Percentiles rank a stretch among this genome's conserved stretches.
Evolutionary conservation across 2,113 vertebrate genomes (phyloP).

Genomic region (Leucosticte australis): DNA sequence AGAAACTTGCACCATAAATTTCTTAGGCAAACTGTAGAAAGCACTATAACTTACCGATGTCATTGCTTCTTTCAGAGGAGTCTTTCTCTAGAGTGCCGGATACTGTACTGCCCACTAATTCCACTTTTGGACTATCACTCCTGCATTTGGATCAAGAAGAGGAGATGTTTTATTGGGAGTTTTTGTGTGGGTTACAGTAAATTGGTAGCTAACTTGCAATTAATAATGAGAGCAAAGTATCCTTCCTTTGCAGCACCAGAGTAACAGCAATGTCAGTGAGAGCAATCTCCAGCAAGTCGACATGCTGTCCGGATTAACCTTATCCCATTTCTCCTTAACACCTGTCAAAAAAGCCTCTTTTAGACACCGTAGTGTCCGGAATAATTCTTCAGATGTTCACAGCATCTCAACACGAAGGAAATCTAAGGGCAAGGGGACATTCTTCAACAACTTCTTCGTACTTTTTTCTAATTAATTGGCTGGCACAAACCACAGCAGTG

Average conservation of each 20-base stretch:
- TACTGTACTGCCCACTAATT: constrained; percentile 77
- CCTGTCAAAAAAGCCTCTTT: constrained; percentile 71
- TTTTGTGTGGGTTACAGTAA: constrained; percentile 3
- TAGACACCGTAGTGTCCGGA: constrained; percentile 26
- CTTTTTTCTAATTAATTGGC: background rate
- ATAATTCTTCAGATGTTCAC: constrained; percentile 47
- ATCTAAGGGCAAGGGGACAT: background rate
- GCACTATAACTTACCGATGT: constrained; percentile 84
- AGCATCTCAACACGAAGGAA: constrained; percentile 38
- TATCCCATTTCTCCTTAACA: constrained; percentile 69
- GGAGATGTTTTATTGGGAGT: constrained; percentile 18
- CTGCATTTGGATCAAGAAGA: constrained; percentile 81
- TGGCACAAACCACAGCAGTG: background rate
- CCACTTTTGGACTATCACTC: constrained; percentile 90
- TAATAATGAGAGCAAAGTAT: background rate
- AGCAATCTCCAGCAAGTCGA: constrained; percentile 41
- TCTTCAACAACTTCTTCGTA: background rate
- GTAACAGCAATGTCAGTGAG: constrained; percentile 3
- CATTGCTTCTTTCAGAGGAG: constrained; percentile 87
- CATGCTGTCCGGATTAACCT: constrained; percentile 67
- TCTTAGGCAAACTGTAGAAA: constrained; percentile 26
- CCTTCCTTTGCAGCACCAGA: constrained; percentile 3
- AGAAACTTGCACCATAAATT: background rate
- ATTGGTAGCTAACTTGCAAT: background rate
- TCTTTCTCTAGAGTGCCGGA: constrained; percentile 83